Evolutionary conservation across 2,113 vertebrate species (phyloP).

Genomic region (Otis tarda): DNA sequence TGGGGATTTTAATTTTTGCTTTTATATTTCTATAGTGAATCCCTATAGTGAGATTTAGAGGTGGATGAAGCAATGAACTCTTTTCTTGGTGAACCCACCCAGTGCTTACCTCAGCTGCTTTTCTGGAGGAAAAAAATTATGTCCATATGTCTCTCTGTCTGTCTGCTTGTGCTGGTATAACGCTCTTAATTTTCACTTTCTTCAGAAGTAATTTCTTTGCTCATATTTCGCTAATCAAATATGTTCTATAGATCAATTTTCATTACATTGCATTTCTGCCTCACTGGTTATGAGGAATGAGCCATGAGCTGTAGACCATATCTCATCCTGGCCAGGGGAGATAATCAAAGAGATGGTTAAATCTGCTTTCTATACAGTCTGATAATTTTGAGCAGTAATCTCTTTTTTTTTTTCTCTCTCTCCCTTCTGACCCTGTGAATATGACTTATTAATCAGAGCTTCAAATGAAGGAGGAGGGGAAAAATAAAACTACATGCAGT

Average conservation of each 20-base stretch:
- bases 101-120: not conserved
- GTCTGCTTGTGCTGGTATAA: not conserved
- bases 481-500: not conserved
- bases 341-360: slow-evolving; percentile 31
- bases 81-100: not conserved
- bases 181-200: not conserved
- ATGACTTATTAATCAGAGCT: not conserved
- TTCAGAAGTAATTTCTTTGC: slow-evolving; percentile 25
- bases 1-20: not conserved
- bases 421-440: not conserved
- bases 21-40: not conserved
- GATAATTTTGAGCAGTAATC: not conserved
- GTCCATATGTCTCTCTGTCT: not conserved
- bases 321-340: slow-evolving; percentile 32
- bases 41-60: not conserved
- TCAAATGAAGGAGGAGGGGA: not conserved
- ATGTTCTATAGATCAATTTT: slow-evolving; percentile 53
- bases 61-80: not conserved
- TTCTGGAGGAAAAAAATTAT: not conserved
- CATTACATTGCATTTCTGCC: slow-evolving; percentile 46
- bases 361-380: not conserved
- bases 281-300: slow-evolving; percentile 31
- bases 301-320: not conserved
- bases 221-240: not conserved
- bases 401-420: not conserved